Base-by-base conservation (phyloP, 2,797 vertebrate species). In the Typhlichthys eigenmanni region DNA sequence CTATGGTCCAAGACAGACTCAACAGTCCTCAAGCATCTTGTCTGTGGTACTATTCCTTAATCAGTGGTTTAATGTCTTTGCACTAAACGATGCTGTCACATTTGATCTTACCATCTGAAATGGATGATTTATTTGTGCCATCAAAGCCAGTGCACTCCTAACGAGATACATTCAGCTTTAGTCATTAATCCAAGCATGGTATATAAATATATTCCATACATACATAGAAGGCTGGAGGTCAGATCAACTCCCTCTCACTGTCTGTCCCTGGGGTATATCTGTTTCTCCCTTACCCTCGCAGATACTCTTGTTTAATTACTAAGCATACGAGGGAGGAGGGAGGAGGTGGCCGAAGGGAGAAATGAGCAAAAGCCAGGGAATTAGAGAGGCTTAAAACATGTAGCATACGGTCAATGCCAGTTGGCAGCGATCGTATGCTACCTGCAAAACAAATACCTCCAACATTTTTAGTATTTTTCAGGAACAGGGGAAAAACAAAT, bases 251-350 rank as follows among this genome's bases (percentile, higher is more conserved):
- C 76, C 62, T 71, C 66, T 69, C 66, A 68, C 68, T 67, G 74
- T 84, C 64, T 69, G 55, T 79, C 82, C 76, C 74, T 69, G 55
- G 65, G 79, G 83, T 75, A 52, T 74, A 66, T 72, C 52, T 69
- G 62, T 74, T 75, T 63, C 69, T 71, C 58, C 19, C 58, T 64
- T 78, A 63, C 76, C 76, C 80, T 80, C 82, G 69, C 69, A 77
- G 78, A 72, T 58, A 73, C 60, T 61, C 34, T 75, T 48, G 66
- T 75, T 80, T 87, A 82, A 88, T 87, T 81, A 86, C 69, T 81
- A 78, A 76, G 72, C 50, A 69, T 71, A 68, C 60, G 64, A 62
- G 65, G 74, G 71, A 71, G 59, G 73, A 67, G 75, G 64, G 72
- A 56, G 70, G 75, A 83, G 70, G 72, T 66, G 29, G 77, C 79